Conservation (phyloP, 2,113 vertebrate genomes). For the Chascanopsetta lugubris region DNA sequence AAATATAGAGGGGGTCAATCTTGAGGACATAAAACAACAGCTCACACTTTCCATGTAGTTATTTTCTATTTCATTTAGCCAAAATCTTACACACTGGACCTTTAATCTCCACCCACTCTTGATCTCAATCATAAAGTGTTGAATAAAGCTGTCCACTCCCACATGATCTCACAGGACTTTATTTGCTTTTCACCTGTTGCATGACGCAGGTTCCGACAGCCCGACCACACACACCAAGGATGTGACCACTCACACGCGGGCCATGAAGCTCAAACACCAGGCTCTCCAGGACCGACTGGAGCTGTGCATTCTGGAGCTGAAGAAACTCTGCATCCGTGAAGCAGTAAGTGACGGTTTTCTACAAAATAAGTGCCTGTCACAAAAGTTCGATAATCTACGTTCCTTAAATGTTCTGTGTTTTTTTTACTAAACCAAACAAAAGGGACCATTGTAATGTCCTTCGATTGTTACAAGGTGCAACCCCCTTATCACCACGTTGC, state of each 20-base stretch:
- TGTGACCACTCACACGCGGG: slow-evolving; percentile 82
- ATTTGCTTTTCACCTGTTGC: slow-evolving; percentile 15
- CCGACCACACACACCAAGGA: slow-evolving; percentile 84
- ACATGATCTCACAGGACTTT: neutral
- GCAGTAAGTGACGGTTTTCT: slow-evolving; percentile 64
- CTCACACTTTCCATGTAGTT: too few relatives aligned
- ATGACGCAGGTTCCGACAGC: slow-evolving; percentile 82
- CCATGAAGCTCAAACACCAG: slow-evolving; percentile 84
- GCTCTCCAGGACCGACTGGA: slow-evolving; percentile 85
- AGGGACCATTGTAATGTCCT: too few relatives aligned
- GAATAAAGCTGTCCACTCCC: neutral
- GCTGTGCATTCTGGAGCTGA: slow-evolving; percentile 86
- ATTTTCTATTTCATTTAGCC: too few relatives aligned
- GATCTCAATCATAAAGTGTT: neutral
- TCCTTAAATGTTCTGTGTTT: too few relatives aligned
- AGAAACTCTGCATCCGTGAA: slow-evolving; percentile 89
- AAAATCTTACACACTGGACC: too few relatives aligned
- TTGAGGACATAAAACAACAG: too few relatives aligned
- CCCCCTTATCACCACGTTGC: neutral
- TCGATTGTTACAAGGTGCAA: neutral
- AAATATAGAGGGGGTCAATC: too few relatives aligned
- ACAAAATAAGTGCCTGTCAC: neutral
- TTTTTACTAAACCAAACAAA: too few relatives aligned
- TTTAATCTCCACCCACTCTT: neutral
- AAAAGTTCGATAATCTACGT: neutral